Conservation (phyloP, 2,797 vertebrate genomes). For the Poecilia gillii region DNA sequence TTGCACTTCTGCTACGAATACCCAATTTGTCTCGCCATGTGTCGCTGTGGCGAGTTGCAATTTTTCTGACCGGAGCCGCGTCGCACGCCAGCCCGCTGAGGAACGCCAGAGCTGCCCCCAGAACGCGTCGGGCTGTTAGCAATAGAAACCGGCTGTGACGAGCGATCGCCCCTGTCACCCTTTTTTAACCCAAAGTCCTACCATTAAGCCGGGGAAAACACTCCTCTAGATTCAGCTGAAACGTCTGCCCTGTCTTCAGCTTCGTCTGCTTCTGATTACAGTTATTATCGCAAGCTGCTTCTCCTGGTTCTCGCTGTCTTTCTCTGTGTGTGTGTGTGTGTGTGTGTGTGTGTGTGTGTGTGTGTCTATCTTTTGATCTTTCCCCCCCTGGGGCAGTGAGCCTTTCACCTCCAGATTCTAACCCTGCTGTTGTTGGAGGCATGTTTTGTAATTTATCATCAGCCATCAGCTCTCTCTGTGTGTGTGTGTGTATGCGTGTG, state of each 20-base stretch:
- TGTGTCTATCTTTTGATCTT: slow-evolving; percentile 59
- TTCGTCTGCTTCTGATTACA: slow-evolving; percentile 77
- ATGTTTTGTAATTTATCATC: slow-evolving; percentile 61
- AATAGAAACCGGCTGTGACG: slow-evolving; percentile 78
- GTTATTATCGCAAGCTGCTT: slow-evolving; percentile 81
- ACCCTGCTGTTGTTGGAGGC: slow-evolving; percentile 72
- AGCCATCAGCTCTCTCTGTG: slow-evolving; percentile 18
- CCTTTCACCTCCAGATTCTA: slow-evolving; percentile 61
- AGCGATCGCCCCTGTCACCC: slow-evolving; percentile 58
- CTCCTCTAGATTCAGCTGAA: slow-evolving; percentile 56
- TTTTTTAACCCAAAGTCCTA: slow-evolving; percentile 48
- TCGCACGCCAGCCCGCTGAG: slow-evolving; percentile 49
- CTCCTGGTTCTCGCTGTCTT: slow-evolving; percentile 54
- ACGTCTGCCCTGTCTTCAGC: slow-evolving; percentile 62
- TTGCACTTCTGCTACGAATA: slow-evolving; percentile 29
- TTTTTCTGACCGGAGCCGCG: slow-evolving; percentile 43
- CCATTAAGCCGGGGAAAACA: slow-evolving; percentile 65
- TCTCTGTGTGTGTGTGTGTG: slow-evolving; percentile 16
- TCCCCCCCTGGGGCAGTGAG: slow-evolving; percentile 44
- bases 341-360: background rate
- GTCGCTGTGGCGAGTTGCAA: slow-evolving; percentile 32
- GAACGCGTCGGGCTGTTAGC: slow-evolving; percentile 55
- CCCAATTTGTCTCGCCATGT: slow-evolving; percentile 25
- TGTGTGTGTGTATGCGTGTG: slow-evolving; percentile 17
- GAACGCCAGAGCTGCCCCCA: slow-evolving; percentile 56